Conservation (phyloP, 1,140 invertebrate genomes). For the Bombus difficillimus region DNA sequence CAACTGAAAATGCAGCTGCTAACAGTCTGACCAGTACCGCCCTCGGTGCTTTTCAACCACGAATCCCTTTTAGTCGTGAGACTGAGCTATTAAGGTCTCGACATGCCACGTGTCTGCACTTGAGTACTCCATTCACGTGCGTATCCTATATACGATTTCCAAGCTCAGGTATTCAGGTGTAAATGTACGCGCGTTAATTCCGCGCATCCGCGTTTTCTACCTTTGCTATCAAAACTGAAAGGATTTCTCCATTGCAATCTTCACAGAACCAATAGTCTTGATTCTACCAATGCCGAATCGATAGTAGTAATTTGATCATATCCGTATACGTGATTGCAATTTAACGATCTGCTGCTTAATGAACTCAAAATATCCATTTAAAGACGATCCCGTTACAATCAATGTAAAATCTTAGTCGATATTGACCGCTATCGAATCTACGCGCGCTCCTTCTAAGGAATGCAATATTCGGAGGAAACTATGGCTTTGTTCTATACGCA, state of each 20-base stretch:
- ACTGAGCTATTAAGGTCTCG: slow-evolving; percentile 48
- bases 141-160: neutral
- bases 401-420: too few species aligned
- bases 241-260: neutral
- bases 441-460: too few species aligned
- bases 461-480: neutral
- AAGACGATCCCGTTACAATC: too few species aligned
- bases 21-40: neutral
- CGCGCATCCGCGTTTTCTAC: neutral
- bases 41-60: slow-evolving; percentile 28
- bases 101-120: slow-evolving; percentile 49
- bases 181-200: neutral
- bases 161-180: slow-evolving; percentile 1
- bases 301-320: too few species aligned
- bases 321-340: too few species aligned
- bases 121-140: slow-evolving; percentile 23
- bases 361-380: too few species aligned
- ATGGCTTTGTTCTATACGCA: neutral
- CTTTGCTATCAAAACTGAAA: too few species aligned
- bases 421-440: too few species aligned
- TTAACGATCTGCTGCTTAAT: too few species aligned
- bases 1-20: slow-evolving; percentile 36
- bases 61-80: slow-evolving; percentile 43
- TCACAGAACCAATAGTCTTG: too few species aligned
- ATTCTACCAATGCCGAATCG: too few species aligned